Base-by-base conservation (phyloP, 2,888 invertebrate species). In the Maniola hyperantus region DNA sequence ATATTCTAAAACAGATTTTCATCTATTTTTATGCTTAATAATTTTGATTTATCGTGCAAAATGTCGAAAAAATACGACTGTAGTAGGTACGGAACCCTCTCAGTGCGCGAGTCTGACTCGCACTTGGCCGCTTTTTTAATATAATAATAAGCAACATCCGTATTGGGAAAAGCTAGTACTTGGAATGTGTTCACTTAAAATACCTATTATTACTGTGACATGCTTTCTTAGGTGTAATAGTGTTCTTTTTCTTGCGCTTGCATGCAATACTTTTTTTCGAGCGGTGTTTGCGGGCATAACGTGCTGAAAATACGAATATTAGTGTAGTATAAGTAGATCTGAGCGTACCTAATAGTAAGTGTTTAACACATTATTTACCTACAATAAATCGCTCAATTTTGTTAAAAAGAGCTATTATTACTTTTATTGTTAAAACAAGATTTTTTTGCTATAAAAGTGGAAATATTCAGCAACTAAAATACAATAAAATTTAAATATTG, bases 241-340 rank as follows among this genome's bases (percentile, higher is more conserved):
- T 39, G 39, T 13, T 2, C 13, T 57, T 57, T 57, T 79, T 79
- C 75, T 82, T 84, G 81, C 82, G 82, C 87, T 86, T 86, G 79
- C 91, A 92, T 91, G 92, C 92, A 91, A 91, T 79, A 78, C 91
- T 91, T 82, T 92, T 91, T 91, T 91, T 92, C 74, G 87, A 80
- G 65, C 92, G 90, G 75, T 82, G 77, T 80, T 85, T 91, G 80
- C 86, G 86, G 72, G 84, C 77, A 74, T 84, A 85, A 71, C 91
- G 91, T 87, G 91, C 91, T 92, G 91, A 81, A 91, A 89, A 50
- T 20, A 51, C 18, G 2, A 61, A 50, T 20, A 36, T 60, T 46
- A 5, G n/a, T 68, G 70, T 66, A 73, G 53, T 64, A 72, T 62
- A 65, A 62, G 68, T 65, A 54, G 57, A 65, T 44, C 65, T 66